A percentile compares a stretch with the other conserved stretches of the same genome.
Conservation (phyloP, 2,797 vertebrate species). For the Cheirogaleus major region DNA sequence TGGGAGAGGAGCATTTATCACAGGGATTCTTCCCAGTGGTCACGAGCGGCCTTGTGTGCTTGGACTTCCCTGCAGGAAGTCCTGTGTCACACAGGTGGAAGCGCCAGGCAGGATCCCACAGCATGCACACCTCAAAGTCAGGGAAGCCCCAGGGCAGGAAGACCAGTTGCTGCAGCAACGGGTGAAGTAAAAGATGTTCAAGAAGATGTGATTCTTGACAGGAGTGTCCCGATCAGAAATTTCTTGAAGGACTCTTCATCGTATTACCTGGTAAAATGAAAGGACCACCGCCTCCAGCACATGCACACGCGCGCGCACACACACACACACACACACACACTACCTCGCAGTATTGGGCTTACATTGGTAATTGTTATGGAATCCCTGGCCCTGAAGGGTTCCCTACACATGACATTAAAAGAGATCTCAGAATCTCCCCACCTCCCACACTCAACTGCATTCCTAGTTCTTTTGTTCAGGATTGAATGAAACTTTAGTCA, state of each 20-base stretch:
- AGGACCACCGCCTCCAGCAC: rapidly evolving
- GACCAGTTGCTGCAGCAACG: not conserved
- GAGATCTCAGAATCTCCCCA: not conserved
- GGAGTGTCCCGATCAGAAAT: not conserved
- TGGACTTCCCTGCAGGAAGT: not conserved
- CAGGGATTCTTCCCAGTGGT: not conserved
- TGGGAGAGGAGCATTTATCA: not conserved
- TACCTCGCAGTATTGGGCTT: not conserved
- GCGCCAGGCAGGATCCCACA: not conserved
- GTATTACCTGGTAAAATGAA: not conserved
- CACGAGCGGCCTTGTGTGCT: not conserved
- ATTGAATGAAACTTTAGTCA: not conserved
- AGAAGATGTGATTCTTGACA: not conserved
- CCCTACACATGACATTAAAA: not conserved
- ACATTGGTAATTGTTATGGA: not conserved
- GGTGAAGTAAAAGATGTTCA: not conserved
- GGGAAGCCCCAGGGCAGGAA: not conserved
- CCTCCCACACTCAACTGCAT: not conserved
- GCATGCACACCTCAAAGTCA: not conserved
- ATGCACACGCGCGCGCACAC: no score
- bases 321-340: not conserved
- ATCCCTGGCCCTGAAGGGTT: not conserved
- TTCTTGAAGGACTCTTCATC: not conserved
- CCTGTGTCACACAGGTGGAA: not conserved
- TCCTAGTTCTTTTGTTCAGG: not conserved